Conservation (phyloP, 1,140 invertebrate species). For the Streblospio benedicti region DNA sequence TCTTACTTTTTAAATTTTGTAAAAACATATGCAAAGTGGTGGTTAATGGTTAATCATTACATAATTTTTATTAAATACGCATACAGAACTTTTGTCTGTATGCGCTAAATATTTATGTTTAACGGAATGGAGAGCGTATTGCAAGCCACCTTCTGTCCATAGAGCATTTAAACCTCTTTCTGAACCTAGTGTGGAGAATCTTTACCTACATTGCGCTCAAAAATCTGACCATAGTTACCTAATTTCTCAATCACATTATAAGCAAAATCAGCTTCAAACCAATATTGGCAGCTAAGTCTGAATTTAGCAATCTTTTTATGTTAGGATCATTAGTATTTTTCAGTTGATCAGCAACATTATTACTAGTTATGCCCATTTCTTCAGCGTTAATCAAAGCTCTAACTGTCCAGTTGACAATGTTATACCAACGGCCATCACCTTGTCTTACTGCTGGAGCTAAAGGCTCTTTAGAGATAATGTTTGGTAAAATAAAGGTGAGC, state of each 20-base stretch:
- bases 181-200: neutral
- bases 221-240: neutral
- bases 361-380: constrained; percentile 1
- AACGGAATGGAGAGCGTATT: neutral
- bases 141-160: neutral
- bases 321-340: constrained; percentile 1
- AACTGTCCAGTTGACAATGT: constrained; percentile 7
- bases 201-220: neutral
- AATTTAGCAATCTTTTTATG: constrained; percentile 2
- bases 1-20: no score
- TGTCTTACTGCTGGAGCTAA: constrained; percentile 9
- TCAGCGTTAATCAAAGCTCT: constrained; percentile 9
- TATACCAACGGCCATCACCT: constrained; percentile 8
- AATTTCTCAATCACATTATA: neutral
- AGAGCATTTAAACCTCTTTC: neutral
- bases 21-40: no score
- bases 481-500: neutral
- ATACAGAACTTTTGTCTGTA: no score
- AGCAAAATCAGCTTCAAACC: neutral
- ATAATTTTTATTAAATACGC: no score
- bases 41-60: no score
- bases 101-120: no score
- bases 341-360: constrained; percentile 6
- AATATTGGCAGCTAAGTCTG: neutral
- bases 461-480: constrained; percentile 12